Conservation (phyloP, 2,888 invertebrate species). For the Philereme vetulata region DNA sequence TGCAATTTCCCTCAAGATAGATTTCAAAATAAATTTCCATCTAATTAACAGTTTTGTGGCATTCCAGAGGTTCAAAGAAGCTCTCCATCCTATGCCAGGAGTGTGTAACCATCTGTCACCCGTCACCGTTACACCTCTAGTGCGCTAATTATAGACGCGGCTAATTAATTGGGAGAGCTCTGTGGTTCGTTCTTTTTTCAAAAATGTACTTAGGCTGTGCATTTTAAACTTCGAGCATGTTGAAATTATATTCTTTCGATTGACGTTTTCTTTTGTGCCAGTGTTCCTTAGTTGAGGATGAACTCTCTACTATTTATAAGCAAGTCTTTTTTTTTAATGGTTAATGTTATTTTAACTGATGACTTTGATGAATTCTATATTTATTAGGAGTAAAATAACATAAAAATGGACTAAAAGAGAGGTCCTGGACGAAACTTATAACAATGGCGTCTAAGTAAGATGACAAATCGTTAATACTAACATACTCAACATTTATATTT, state of each 20-base stretch:
- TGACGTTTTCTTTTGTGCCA: too few relatives aligned
- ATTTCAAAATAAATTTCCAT: constrained; percentile 65
- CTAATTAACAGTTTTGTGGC: constrained; percentile 72
- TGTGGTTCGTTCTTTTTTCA: constrained; percentile 29
- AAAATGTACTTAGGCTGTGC: constrained; percentile 3
- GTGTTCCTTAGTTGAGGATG: too few relatives aligned
- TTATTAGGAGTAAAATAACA: too few relatives aligned
- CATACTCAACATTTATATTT: background rate
- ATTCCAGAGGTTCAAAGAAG: constrained; percentile 65
- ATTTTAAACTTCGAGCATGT: background rate
- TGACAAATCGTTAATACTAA: background rate
- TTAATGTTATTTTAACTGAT: too few relatives aligned
- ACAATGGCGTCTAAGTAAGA: too few relatives aligned
- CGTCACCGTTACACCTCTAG: constrained; percentile 67
- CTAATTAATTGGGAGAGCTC: constrained; percentile 69
- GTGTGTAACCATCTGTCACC: constrained; percentile 77
- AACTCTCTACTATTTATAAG: too few relatives aligned
- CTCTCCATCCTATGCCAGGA: constrained; percentile 62
- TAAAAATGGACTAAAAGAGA: too few relatives aligned
- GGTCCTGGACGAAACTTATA: too few relatives aligned
- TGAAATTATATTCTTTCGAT: too few relatives aligned
- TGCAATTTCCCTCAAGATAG: constrained; percentile 41
- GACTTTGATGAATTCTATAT: too few relatives aligned
- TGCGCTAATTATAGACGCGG: constrained; percentile 68
- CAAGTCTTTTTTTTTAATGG: too few relatives aligned